Evolutionary conservation across 2,888 invertebrate genomes (phyloP).

Genomic region (Hedychridium roseum): DNA sequence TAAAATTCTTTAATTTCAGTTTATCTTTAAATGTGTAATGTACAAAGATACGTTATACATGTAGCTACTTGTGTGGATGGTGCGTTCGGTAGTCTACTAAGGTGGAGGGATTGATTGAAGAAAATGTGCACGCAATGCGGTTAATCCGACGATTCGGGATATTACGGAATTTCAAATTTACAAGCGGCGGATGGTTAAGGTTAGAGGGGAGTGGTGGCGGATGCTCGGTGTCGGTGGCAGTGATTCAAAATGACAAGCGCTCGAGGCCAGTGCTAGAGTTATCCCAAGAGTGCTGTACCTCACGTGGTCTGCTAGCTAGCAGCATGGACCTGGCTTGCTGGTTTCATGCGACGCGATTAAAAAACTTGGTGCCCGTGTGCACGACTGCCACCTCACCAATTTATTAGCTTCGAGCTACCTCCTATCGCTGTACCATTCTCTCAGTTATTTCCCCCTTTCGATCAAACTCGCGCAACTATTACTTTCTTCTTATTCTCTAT

Average conservation of each 20-base stretch:
- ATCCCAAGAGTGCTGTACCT: constrained; percentile 61
- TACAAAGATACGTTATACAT: too few relatives aligned
- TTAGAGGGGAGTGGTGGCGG: constrained; percentile 21
- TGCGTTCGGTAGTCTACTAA: too few relatives aligned
- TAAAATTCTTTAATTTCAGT: too few relatives aligned
- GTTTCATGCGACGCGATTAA: constrained; percentile 57
- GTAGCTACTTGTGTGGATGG: too few relatives aligned
- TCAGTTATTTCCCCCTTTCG: constrained; percentile 7
- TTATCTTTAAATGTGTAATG: too few relatives aligned
- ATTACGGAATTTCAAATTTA: constrained; percentile 8
- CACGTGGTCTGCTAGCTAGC: constrained; percentile 48
- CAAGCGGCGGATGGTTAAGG: constrained; percentile 22
- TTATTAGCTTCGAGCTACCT: constrained; percentile 51
- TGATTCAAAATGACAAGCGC: constrained; percentile 63
- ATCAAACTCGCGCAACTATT: constrained; percentile 7
- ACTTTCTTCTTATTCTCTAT: constrained; percentile 5
- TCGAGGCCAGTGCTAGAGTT: constrained; percentile 47
- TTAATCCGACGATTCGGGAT: constrained; percentile 9
- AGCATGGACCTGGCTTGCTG: constrained; percentile 27
- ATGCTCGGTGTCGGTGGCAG: constrained; percentile 41
- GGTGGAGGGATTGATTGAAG: constrained; percentile 8
- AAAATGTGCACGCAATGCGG: not conserved
- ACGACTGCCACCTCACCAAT: constrained; percentile 56
- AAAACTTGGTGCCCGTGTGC: constrained; percentile 57
- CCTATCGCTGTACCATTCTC: constrained; percentile 16